These are phyloP conservation scores for Bubo scandiacus DNA, from an alignment of 2,113 vertebrate species.

Conservation along the genomic window DNA sequence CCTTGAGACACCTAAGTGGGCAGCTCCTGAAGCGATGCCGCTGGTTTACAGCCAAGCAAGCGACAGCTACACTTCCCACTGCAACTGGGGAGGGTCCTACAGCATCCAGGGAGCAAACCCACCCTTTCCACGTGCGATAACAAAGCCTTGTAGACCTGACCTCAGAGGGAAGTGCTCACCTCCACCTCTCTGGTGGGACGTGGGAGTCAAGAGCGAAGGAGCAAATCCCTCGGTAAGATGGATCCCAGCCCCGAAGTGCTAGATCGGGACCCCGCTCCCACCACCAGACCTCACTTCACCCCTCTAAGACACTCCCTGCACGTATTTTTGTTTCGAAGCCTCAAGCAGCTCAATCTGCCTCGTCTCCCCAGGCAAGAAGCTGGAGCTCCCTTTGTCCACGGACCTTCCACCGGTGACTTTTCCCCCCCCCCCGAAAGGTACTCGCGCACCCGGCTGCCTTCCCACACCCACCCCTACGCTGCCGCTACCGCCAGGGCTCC, in stretches of 20 bases:
- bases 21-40: neutral
- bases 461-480: neutral
- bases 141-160: accelerated
- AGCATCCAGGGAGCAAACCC: neutral
- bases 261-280: too few species aligned
- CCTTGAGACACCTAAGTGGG: neutral
- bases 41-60: neutral
- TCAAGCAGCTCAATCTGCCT: neutral
- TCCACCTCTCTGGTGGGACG: neutral
- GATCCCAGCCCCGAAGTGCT: too few species aligned
- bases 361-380: neutral
- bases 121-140: accelerated
- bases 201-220: accelerated
- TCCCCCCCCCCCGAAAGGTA: accelerated
- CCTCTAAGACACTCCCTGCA: accelerated
- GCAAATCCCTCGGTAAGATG: accelerated
- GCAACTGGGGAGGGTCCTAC: accelerated
- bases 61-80: neutral
- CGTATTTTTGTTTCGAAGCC: accelerated
- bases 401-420: accelerated
- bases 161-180: neutral
- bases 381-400: neutral
- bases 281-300: neutral
- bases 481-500: too few species aligned
- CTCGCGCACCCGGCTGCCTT: accelerated